Evolutionary conservation across 2,888 invertebrate species (phyloP), one percentile per base, ranked within the genome.

Genomic region (Pelosia muscerda): DNA sequence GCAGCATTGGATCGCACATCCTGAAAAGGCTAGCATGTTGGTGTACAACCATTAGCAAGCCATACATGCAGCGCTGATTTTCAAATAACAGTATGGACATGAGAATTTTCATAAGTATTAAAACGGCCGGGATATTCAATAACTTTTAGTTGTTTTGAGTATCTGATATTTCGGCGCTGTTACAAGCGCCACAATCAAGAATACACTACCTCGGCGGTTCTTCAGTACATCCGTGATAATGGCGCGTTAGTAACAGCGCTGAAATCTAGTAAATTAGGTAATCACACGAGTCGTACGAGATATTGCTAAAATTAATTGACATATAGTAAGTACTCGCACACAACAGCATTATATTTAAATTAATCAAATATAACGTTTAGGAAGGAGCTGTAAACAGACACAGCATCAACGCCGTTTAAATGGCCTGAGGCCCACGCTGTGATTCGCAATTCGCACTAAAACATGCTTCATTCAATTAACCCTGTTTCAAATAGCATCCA

Each of bases 301-400:
- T 38, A 25, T 38, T 25, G 15, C 60, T 15, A 42, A 42, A 42
- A 62, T 49, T 8, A 22, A n/a, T 28, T 62, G n/a, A 8, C 49
- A 22, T 49, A 3, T 61, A 13, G 26, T 19, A n/a, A n/a, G n/a
- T n/a, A n/a, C n/a, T n/a, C n/a, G n/a, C n/a, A 19, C 49, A 28
- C 25, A 34, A 34, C 56, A 67, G 26, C 57, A 59, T 23, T 58
- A 55, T 23, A 59, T 63, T 73, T 79, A 78, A 78, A 81, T 78
- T 73, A 79, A 78, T 70, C 71, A 74, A 79, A 78, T 84, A 83
- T 83, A 80, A 78, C 79, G 76, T 84, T 81, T 79, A 72, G 73
- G 79, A 84, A 84, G 71, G 77, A 77, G 77, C 84, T 81, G 88
- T 87, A 87, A 89, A 86, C 81, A 74, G 82, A 88, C 84, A 84